phyloP scores from a whole-genome alignment of 2,888 invertebrate species.

The Agelastica alni region DNA sequence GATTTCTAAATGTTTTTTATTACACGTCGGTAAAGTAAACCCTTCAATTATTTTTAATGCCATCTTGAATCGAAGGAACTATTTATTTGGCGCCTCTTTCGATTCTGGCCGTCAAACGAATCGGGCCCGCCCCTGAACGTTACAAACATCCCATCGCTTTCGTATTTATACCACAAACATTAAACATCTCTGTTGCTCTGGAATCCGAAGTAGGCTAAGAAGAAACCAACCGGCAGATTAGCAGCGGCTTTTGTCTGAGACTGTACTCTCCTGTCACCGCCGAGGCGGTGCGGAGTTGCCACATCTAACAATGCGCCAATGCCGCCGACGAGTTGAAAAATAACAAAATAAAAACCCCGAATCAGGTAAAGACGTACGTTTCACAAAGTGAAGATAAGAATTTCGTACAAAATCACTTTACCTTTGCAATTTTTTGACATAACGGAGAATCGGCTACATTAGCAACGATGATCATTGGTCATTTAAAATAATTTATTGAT shows the following conservation, averaged over 20 bases:
- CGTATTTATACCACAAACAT: conserved; percentile 16
- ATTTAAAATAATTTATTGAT: no score
- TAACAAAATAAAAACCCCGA: conserved; percentile 12
- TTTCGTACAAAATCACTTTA: neutral
- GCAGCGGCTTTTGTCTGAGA: conserved; percentile 42
- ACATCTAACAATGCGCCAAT: conserved; percentile 22
- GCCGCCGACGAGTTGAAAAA: conserved; percentile 2
- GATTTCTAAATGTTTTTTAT: no score
- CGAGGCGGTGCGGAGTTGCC: conserved; percentile 47
- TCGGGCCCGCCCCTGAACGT: neutral
- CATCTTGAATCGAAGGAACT: no score
- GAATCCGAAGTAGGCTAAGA: conserved; percentile 35
- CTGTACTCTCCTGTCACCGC: conserved; percentile 49
- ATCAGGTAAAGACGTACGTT: neutral
- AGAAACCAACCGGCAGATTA: conserved; percentile 31
- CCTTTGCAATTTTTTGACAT: no score
- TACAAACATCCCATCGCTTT: conserved; percentile 6
- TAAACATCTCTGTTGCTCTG: conserved; percentile 12
- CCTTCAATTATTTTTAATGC: no score
- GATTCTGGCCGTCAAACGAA: neutral
- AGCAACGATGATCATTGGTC: no score
- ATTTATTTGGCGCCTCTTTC: no score
- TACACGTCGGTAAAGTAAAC: no score
- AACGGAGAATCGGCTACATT: no score
- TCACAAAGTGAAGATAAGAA: neutral